phyloP scores from a whole-genome alignment of 2,113 vertebrate genomes.

The Zosterops pallidus region DNA sequence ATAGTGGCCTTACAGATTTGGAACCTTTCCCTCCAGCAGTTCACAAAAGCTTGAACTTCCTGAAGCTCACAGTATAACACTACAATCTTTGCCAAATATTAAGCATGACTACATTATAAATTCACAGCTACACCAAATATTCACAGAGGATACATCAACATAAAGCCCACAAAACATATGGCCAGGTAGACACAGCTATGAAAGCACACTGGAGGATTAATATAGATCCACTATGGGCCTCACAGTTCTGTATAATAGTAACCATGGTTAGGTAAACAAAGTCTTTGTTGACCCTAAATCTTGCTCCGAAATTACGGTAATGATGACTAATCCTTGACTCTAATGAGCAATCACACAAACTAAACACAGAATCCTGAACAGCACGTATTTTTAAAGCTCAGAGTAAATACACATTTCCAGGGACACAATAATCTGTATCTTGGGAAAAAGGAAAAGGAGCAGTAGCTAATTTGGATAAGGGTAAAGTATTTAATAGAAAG shows the following conservation, averaged over 20 bases:
- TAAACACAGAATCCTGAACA: background rate
- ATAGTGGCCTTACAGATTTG: background rate
- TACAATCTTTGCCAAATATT: background rate
- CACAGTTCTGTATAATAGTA: background rate
- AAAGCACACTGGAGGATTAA: background rate
- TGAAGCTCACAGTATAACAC: background rate
- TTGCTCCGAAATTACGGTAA: background rate
- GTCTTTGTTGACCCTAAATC: background rate
- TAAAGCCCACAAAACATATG: background rate
- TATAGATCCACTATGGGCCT: background rate
- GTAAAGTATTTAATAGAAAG: background rate
- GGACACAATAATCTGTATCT: background rate
- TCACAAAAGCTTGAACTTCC: background rate
- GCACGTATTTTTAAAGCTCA: background rate
- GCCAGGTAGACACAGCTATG: background rate
- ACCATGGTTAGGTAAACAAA: background rate
- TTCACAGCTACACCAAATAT: background rate
- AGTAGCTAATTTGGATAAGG: background rate
- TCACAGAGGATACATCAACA: background rate
- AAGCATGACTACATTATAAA: background rate
- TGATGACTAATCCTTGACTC: background rate
- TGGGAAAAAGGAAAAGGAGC: background rate
- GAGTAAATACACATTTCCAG: background rate
- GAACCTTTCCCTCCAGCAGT: background rate
- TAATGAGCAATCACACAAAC: background rate